Evolutionary conservation across 64 coral and sea anemone species (phyloP).

Genomic region (Stichodactyla helianthus): DNA sequence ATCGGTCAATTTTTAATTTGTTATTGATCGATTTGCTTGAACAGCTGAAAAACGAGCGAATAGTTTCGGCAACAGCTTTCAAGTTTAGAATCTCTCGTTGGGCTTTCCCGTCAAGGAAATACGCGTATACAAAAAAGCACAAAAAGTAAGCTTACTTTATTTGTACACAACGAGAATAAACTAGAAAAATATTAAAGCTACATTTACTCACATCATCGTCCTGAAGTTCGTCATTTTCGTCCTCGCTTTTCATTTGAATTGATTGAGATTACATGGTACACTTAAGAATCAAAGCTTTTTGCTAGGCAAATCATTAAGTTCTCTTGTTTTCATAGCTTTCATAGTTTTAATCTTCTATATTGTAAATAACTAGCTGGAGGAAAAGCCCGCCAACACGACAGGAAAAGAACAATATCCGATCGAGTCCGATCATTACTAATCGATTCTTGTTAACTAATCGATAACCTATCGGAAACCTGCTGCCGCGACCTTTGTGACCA

Average conservation of each 20-base stretch:
- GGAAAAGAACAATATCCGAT: background rate
- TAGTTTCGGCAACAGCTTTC: background rate
- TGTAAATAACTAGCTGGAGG: background rate
- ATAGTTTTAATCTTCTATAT: background rate
- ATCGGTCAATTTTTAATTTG: background rate
- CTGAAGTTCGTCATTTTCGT: conserved; percentile 6
- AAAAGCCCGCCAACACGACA: background rate
- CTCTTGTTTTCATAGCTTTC: background rate
- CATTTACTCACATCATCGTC: conserved; percentile 38
- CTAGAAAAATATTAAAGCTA: background rate
- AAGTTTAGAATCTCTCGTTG: background rate
- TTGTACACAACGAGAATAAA: background rate
- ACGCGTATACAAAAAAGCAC: background rate
- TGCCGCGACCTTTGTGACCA: background rate
- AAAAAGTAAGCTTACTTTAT: background rate
- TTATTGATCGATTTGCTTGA: background rate
- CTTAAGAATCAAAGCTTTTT: background rate
- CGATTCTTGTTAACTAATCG: background rate
- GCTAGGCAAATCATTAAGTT: background rate
- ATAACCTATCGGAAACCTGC: background rate
- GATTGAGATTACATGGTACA: background rate
- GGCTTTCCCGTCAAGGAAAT: background rate
- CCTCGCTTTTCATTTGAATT: conserved; percentile 53
- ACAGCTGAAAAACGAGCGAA: background rate
- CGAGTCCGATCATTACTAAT: background rate